Conservation (phyloP, 2,888 invertebrate genomes). For the Agrotis segetum region DNA sequence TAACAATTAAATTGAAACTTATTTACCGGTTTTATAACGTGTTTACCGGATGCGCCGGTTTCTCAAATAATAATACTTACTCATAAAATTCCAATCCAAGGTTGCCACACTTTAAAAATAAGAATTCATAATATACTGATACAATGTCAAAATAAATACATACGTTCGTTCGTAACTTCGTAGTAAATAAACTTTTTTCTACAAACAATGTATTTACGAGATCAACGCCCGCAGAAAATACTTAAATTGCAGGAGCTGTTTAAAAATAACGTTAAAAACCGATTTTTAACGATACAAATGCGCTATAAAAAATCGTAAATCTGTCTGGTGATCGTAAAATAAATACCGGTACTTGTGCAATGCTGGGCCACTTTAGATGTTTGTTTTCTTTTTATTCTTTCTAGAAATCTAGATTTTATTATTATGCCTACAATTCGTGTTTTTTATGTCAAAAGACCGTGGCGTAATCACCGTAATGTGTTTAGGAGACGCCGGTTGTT, state of each 20-base stretch:
- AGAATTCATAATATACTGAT: not conserved
- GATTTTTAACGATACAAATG: not conserved
- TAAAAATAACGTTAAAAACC: slow-evolving; percentile 14
- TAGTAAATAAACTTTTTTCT: slow-evolving; percentile 37
- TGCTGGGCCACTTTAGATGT: slow-evolving; percentile 12
- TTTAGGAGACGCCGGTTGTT: slow-evolving; percentile 44
- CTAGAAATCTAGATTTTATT: not conserved
- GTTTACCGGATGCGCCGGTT: slow-evolving; percentile 22
- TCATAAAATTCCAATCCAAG: slow-evolving; percentile 19
- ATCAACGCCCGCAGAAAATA: slow-evolving; percentile 29
- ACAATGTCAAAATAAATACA: slow-evolving; percentile 32
- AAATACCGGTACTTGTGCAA: slow-evolving; percentile 4
- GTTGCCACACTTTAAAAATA: slow-evolving; percentile 17
- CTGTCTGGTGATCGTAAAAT: slow-evolving; percentile 2
- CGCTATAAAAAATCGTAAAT: slow-evolving; percentile 1
- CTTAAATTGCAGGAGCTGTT: slow-evolving; percentile 8
- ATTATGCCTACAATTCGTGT: slow-evolving; percentile 2
- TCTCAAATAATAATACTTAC: slow-evolving; percentile 2
- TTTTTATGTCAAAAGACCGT: not conserved
- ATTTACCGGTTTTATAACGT: not conserved
- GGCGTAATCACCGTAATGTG: slow-evolving; percentile 8
- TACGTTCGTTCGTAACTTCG: not conserved
- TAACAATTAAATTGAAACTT: slow-evolving; percentile 36
- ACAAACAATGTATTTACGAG: slow-evolving; percentile 30
- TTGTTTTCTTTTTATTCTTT: slow-evolving; percentile 8